Conservation (phyloP, 1,140 invertebrate species). For the Ooceraea biroi region DNA sequence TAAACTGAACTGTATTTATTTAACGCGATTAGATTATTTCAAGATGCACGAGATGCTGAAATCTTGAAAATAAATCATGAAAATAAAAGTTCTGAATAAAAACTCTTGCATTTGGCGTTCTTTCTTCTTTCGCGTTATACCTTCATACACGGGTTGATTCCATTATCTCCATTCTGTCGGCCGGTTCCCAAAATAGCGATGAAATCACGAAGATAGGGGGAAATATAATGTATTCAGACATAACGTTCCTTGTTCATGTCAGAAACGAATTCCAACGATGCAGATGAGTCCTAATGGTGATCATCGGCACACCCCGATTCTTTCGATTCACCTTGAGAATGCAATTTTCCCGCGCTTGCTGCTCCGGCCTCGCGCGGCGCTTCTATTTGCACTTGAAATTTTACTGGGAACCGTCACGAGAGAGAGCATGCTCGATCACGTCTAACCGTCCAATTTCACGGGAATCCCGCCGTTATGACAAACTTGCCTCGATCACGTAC, state of each 20-base stretch:
- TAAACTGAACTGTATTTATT: too few species aligned
- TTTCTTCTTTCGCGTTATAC: too few species aligned
- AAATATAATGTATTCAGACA: conserved; percentile 32
- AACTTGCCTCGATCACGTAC: conserved; percentile 48
- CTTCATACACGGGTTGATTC: too few species aligned
- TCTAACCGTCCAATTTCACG: conserved; percentile 32
- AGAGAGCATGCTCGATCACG: conserved; percentile 53
- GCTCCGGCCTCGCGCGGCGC: conserved; percentile 75
- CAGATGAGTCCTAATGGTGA: conserved; percentile 74
- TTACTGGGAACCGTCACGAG: conserved; percentile 83
- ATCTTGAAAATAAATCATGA: too few species aligned
- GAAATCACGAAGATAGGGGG: conserved; percentile 8
- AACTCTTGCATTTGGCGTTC: too few species aligned
- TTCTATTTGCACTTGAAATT: conserved; percentile 83
- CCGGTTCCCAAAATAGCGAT: neutral
- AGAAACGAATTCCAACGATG: conserved; percentile 75
- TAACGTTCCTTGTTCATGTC: conserved; percentile 71
- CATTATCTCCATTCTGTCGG: too few species aligned
- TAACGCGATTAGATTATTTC: too few species aligned
- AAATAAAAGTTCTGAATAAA: too few species aligned
- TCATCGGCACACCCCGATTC: conserved; percentile 69
- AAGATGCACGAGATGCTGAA: too few species aligned
- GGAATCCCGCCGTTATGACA: conserved; percentile 43
- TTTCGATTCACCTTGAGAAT: conserved; percentile 75
- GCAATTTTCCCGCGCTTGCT: conserved; percentile 78